Conservation (phyloP, 2,888 invertebrate genomes). For the Pterostichus madidus region DNA sequence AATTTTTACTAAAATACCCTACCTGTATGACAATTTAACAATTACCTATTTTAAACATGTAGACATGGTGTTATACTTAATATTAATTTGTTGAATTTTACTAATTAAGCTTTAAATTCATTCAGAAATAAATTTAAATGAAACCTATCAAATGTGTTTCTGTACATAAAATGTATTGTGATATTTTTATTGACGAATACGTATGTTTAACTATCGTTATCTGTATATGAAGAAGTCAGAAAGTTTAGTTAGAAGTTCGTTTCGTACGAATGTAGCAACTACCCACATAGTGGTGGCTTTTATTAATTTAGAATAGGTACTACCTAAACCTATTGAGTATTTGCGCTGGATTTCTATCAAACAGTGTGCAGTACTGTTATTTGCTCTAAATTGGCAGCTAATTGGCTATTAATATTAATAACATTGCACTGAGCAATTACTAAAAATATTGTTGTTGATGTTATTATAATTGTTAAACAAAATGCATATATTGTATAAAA, state of each 20-base stretch:
- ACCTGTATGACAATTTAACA: slow-evolving; percentile 49
- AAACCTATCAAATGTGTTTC: slow-evolving; percentile 42
- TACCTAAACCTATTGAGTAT: slow-evolving; percentile 33
- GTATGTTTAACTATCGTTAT: slow-evolving; percentile 38
- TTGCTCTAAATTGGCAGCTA: slow-evolving; percentile 65
- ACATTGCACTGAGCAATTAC: slow-evolving; percentile 70
- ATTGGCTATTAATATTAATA: slow-evolving; percentile 66
- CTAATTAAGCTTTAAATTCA: slow-evolving; percentile 52
- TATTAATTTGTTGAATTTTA: slow-evolving; percentile 56
- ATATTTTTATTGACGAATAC: slow-evolving; percentile 31
- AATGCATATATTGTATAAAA: slow-evolving; percentile 87
- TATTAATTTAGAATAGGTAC: slow-evolving; percentile 56
- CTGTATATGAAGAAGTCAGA: slow-evolving; percentile 20
- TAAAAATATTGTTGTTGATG: slow-evolving; percentile 86
- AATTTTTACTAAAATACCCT: slow-evolving; percentile 52
- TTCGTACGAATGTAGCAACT: slow-evolving; percentile 44
- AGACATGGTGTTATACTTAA: slow-evolving; percentile 49
- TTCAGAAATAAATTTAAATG: slow-evolving; percentile 56
- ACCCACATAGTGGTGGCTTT: slow-evolving; percentile 65
- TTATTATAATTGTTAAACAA: slow-evolving; percentile 85
- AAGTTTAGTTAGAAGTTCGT: slow-evolving; percentile 33
- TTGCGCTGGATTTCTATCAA: slow-evolving; percentile 30
- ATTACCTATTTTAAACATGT: slow-evolving; percentile 39
- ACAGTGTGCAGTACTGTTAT: slow-evolving; percentile 60
- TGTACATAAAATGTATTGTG: slow-evolving; percentile 38